phyloP scores from a whole-genome alignment of 2,888 invertebrate species.

The Stratiomys singularior region DNA sequence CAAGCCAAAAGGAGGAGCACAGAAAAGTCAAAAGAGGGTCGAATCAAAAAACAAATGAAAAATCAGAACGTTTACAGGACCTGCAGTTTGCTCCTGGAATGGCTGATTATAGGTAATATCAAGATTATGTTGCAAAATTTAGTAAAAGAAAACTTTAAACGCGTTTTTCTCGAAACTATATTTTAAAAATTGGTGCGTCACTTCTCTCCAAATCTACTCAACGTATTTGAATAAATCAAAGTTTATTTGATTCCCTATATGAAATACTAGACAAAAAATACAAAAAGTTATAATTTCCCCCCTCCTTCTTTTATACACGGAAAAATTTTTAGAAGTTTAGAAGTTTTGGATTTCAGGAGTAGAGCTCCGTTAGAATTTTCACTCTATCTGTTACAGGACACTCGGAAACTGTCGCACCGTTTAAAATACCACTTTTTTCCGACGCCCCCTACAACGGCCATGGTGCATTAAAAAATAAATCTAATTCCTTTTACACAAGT shows the following conservation, averaged over 20 bases:
- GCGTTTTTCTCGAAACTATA: background rate
- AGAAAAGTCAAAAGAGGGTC: background rate
- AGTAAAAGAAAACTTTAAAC: background rate
- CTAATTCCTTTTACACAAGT: too few species aligned
- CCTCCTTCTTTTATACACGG: background rate
- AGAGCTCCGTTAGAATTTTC: background rate
- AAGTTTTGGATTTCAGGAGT: background rate
- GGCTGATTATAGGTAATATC: background rate
- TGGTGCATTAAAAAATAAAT: background rate
- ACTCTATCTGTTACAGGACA: background rate
- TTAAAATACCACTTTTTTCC: background rate
- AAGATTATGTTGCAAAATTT: too few species aligned
- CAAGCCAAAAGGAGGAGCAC: background rate
- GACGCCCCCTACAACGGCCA: background rate
- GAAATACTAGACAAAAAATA: background rate
- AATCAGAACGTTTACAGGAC: background rate
- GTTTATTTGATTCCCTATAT: background rate
- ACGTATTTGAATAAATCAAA: too few species aligned
- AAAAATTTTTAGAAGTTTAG: background rate
- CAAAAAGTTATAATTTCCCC: background rate
- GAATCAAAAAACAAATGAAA: background rate
- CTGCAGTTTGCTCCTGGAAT: background rate
- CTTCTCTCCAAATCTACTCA: background rate
- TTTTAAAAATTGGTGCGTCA: background rate
- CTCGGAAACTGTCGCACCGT: background rate